Base-by-base conservation (phyloP, 2,888 invertebrate species). In the Drosophila peninsularis region DNA sequence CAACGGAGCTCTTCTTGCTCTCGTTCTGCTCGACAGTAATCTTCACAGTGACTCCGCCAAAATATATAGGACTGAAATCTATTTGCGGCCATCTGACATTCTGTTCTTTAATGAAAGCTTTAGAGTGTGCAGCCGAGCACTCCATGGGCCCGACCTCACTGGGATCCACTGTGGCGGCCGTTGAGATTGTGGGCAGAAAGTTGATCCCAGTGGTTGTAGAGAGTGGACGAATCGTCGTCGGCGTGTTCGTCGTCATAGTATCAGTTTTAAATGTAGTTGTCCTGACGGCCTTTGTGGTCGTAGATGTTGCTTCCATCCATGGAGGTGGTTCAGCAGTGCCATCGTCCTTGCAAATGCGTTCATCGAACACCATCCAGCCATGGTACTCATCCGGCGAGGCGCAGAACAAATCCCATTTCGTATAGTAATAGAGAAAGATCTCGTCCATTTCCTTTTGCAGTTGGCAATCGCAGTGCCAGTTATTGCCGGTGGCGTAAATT, bases 401-500 rank as follows among this genome's bases (percentile, higher is more conserved):
- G 32, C 91, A 91, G 21, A 68, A 49, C 5, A 87, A 14, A 0
- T 45, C 37, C 17, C 24, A 13, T 0, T 57, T 53, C 0, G 64
- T 21, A 0, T 56, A 57, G 9, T 62, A 62, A 36, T 80, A 65
- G 5, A 42, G 30, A 17, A 86, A 80, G 3, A 91, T 66, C 0
- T 13, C 17, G 0, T 65, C 54, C 75, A 90, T 80, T 44, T 90
- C 68, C 2, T 0, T 24, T n/a, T 67, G 74, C 11, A 91, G 61
- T 0, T 57, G 41, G 49, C 91, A 91, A 5, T 78, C 62, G 52
- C 91, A 91, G 5, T 76, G 36, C 91, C 91, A 91, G 1, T 54
- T 55, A 68, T 91, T 91, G 3, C 27, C 49, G 5, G 53, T 21
- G 0, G 88, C 82, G 27, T 53, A 32, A 4, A 91, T 79, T 36